Evolutionary conservation across 1,140 invertebrate species (phyloP).

Genomic region (Zelostemma sp.): DNA sequence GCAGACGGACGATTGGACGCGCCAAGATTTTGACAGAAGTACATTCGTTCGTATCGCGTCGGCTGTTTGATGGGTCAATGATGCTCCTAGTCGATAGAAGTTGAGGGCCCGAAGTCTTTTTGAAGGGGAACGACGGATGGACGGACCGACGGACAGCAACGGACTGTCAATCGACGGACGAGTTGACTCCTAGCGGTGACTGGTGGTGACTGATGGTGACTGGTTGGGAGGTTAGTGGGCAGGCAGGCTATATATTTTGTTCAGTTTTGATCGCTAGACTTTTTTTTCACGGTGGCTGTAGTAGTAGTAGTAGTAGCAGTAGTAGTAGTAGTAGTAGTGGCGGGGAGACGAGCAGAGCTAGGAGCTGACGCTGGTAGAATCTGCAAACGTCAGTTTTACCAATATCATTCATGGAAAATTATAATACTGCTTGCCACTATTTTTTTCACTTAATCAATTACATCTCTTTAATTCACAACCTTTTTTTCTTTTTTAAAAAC

Average conservation of each 20-base stretch:
- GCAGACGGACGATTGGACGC: conserved; percentile 61
- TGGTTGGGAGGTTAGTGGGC: conserved; percentile 70
- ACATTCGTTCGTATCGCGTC: conserved; percentile 60
- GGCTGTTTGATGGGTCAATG: conserved; percentile 61
- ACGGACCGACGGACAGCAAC: conserved; percentile 55
- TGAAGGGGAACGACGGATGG: conserved; percentile 59
- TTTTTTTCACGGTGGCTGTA: conserved; percentile 69
- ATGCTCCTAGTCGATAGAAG: conserved; percentile 62
- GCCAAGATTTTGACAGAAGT: conserved; percentile 61
- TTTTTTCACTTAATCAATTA: conserved; percentile 17
- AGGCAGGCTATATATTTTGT: conserved; percentile 68
- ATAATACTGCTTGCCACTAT: conserved; percentile 59
- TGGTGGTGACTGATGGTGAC: conserved; percentile 70
- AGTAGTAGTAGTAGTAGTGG: conserved; percentile 67
- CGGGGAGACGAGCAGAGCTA: conserved; percentile 70
- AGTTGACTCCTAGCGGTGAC: conserved; percentile 64
- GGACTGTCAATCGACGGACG: conserved; percentile 65
- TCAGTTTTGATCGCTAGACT: conserved; percentile 63
- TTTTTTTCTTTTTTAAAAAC: too few relatives aligned
- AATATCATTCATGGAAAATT: conserved; percentile 61
- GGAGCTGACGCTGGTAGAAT: conserved; percentile 69
- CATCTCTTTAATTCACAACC: too few relatives aligned
- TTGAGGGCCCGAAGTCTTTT: conserved; percentile 60
- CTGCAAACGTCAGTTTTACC: conserved; percentile 71
- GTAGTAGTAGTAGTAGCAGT: conserved; percentile 66